phyloP scores from a whole-genome alignment of 2,888 invertebrate species.

The Limnephilus lunatus region DNA sequence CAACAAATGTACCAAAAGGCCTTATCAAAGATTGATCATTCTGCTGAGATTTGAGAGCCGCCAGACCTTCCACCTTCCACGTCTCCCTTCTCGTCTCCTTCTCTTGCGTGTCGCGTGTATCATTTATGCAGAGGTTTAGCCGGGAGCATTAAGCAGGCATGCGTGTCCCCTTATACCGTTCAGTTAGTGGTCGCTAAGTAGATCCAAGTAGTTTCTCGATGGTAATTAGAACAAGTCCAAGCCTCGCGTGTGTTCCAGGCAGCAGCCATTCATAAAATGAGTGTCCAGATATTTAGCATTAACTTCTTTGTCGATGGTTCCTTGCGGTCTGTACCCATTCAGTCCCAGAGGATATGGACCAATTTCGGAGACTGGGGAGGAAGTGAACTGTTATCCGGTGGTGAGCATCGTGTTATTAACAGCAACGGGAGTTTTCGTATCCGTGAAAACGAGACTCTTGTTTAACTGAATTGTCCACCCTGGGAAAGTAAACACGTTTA shows the following conservation, averaged over 20 bases:
- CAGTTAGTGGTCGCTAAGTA: constrained; percentile 57
- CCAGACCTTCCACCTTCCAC: not conserved
- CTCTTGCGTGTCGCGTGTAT: constrained; percentile 8
- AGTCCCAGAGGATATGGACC: constrained; percentile 2
- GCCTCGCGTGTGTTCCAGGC: constrained; percentile 50
- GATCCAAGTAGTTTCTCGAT: not conserved
- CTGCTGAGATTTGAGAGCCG: not conserved
- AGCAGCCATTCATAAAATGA: constrained; percentile 31
- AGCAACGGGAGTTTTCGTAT: not conserved
- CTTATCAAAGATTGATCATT: not conserved
- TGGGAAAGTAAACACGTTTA: not conserved
- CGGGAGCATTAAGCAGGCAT: constrained; percentile 4
- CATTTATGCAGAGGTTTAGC: not conserved
- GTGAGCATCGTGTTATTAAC: not conserved
- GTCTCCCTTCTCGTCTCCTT: not conserved
- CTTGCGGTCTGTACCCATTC: constrained; percentile 20
- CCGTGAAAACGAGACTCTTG: not conserved
- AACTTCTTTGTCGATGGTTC: not conserved
- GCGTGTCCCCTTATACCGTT: constrained; percentile 48
- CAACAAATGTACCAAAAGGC: not conserved
- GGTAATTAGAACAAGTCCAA: constrained; percentile 27
- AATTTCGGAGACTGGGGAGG: constrained; percentile 5
- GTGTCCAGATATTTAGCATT: not conserved
- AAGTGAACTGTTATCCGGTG: not conserved
- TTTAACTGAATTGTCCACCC: not conserved